Percentiles rank a stretch among this genome's conserved stretches.
Evolutionary conservation across 1,140 invertebrate genomes (phyloP).

Genomic region (Paraescarpia echinospica): DNA sequence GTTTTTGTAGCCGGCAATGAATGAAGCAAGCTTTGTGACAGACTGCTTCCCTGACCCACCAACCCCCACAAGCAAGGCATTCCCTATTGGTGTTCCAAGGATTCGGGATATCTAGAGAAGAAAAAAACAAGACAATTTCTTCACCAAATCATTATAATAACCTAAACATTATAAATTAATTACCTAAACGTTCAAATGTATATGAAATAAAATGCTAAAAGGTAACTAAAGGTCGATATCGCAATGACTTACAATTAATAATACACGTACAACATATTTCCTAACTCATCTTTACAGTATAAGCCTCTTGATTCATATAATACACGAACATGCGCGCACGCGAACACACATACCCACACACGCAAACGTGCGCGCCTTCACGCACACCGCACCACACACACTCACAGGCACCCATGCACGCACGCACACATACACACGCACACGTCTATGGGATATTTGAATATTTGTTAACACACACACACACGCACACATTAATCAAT

Average conservation of each 20-base stretch:
- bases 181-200: not conserved
- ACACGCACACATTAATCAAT: not conserved
- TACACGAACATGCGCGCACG: not conserved
- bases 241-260: not conserved
- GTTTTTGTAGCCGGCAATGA: conserved; percentile 95
- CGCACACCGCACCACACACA: too few species aligned
- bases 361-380: too few species aligned
- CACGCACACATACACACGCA: too few species aligned
- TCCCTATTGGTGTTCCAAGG: conserved; percentile 90
- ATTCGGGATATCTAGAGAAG: conserved; percentile 77
- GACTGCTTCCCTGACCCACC: conserved; percentile 98
- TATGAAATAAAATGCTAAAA: not conserved
- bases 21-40: conserved; percentile 90
- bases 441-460: too few species aligned
- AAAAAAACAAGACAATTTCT: not conserved
- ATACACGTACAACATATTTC: not conserved
- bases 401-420: too few species aligned
- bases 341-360: too few species aligned
- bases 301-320: not conserved
- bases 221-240: not conserved
- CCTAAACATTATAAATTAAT: not conserved
- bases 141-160: not conserved
- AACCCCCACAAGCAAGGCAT: conserved; percentile 92
- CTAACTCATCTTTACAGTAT: not conserved
- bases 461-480: too few species aligned